Conservation (phyloP, 2,113 vertebrate genomes). For the Balaeniceps rex region DNA sequence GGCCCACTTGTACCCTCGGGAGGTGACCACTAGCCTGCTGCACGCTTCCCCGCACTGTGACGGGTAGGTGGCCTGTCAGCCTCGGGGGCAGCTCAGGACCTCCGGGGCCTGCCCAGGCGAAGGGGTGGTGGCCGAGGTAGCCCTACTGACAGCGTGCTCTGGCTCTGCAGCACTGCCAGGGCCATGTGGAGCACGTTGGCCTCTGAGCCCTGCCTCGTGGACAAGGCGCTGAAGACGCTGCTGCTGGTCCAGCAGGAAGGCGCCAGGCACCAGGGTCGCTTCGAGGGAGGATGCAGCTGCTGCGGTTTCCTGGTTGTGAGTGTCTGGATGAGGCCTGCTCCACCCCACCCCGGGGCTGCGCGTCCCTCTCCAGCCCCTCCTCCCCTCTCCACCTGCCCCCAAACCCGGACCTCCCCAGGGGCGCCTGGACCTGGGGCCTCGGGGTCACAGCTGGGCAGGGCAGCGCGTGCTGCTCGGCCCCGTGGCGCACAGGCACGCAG, state of each 20-base stretch:
- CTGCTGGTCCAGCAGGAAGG: neutral
- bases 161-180: neutral
- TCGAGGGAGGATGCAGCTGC: neutral
- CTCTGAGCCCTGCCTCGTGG: neutral
- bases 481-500: neutral
- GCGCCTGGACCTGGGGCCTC: too few relatives aligned
- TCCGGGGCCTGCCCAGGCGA: neutral
- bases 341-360: too few relatives aligned
- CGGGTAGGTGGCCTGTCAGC: neutral
- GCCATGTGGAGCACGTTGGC: neutral
- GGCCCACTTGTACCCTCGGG: rapidly evolving
- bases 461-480: neutral
- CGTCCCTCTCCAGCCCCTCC: neutral
- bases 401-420: neutral
- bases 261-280: rapidly evolving
- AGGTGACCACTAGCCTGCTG: neutral
- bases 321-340: neutral
- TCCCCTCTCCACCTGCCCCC: neutral
- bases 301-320: neutral
- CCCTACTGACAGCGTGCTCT: neutral
- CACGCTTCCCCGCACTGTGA: neutral
- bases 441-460: too few relatives aligned
- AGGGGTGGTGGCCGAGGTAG: neutral
- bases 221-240: neutral
- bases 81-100: neutral